Conservation (phyloP, 2,888 invertebrate species). For the Hartigia nigra region DNA sequence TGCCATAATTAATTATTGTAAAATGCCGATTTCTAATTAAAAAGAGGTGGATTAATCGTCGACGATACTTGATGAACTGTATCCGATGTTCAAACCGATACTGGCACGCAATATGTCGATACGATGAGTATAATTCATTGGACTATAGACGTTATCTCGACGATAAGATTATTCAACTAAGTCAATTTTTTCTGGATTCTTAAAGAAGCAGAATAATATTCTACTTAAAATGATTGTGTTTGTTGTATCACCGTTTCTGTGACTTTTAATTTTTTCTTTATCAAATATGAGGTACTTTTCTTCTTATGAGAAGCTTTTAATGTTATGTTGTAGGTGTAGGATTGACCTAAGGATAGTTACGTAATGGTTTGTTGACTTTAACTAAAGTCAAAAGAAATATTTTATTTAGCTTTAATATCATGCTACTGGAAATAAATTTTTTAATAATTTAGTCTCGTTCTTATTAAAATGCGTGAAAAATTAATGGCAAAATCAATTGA, state of each 20-base stretch:
- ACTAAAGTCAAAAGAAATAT: not conserved
- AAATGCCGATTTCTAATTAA: not conserved
- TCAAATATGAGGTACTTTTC: not conserved
- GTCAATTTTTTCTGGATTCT: not conserved
- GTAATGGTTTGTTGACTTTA: not conserved
- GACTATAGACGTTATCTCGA: slow-evolving; percentile 18
- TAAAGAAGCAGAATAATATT: not conserved
- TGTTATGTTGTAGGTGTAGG: not conserved
- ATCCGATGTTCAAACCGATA: slow-evolving; percentile 14
- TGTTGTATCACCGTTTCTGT: not conserved
- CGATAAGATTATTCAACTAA: slow-evolving; percentile 19
- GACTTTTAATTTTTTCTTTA: not conserved
- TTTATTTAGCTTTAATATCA: not conserved
- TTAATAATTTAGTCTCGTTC: not conserved
- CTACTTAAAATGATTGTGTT: not conserved
- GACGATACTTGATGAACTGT: not conserved
- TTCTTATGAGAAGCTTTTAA: not conserved
- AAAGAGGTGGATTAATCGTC: not conserved
- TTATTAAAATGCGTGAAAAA: not conserved
- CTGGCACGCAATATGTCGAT: slow-evolving; percentile 15
- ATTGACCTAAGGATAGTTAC: not conserved
- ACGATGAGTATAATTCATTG: slow-evolving; percentile 19
- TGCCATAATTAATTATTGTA: slow-evolving; percentile 38
- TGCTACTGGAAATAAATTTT: not conserved
- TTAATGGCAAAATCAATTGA: not conserved